These are phyloP conservation scores for Alauda arvensis DNA, from an alignment of 2,797 vertebrate genomes.

Conservation along the genomic window DNA sequence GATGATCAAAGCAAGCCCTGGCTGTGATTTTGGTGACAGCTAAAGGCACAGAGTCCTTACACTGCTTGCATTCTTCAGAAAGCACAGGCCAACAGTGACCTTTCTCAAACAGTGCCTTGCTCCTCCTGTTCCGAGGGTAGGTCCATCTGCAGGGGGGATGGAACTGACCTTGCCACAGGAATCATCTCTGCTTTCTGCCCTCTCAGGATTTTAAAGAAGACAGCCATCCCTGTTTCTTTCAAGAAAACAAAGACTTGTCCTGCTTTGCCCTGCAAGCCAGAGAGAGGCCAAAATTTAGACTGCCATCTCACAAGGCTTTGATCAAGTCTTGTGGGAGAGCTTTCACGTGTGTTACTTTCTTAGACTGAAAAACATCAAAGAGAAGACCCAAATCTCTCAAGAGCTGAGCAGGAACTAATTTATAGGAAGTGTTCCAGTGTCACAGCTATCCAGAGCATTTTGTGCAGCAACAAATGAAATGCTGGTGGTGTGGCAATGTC, in stretches of 20 bases:
- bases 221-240: neutral
- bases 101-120: neutral
- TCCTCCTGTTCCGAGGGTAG: neutral
- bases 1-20: neutral
- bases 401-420: neutral
- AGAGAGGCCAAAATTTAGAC: neutral
- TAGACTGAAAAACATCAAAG: neutral
- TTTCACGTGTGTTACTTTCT: neutral
- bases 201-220: neutral
- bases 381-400: neutral
- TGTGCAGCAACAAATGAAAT: neutral
- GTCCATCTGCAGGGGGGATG: neutral
- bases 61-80: neutral
- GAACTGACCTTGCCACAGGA: neutral
- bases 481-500: neutral
- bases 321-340: neutral
- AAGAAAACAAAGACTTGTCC: neutral
- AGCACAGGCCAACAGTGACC: neutral
- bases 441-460: neutral
- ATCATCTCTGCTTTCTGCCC: neutral
- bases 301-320: neutral
- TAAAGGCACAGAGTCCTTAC: neutral
- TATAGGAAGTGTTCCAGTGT: slow-evolving; percentile 8
- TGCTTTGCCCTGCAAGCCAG: neutral
- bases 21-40: neutral